Evolutionary conservation across 1,140 invertebrate species (phyloP), one percentile per base, ranked within the genome.

Genomic region (Papilio xuthus): DNA sequence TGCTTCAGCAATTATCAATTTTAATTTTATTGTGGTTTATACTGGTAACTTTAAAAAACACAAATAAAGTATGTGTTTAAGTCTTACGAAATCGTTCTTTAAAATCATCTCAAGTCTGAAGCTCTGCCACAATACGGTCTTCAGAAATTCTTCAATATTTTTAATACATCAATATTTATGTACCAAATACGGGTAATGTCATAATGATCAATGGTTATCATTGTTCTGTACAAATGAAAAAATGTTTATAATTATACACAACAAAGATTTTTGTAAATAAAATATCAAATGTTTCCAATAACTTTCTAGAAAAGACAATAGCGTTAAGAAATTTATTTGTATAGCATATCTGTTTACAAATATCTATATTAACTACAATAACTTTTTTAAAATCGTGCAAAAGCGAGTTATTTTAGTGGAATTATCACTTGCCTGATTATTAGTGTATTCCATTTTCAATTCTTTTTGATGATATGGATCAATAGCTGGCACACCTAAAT

Each of bases 381-480:
- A 53, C 7, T 53, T 53, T 1, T 53, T 53, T 2, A 53, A n/a
- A n/a, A 53, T 18, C 50, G 13, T 18, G 6, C 4, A 53, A 4
- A n/a, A 18, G 13, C 18, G n/a, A 53, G n/a, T 2, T 53, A 53
- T 18, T 18, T n/a, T 18, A 13, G 4, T n/a, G 50, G 1, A n/a
- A n/a, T 53, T n/a, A n/a, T n/a, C 53, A 83, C 80, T 78, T 50
- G 95, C 86, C 75, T 95, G 93, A 76, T 94, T 94, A 63, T 87
- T 90, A 23, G 94, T 88, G 79, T 94, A 95, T 74, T 94, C 86
- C 3, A 88, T 82, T n/a, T 87, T 86, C 12, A 94, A 50, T 4
- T 92, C 82, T 0, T 95, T 94, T 20, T 93, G 88, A 7, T 88
- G 78, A 67, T 91, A 94, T 0, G 95, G 95, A 82, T 95, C 95